Evolutionary conservation across 2,113 vertebrate genomes (phyloP), one percentile per base, ranked within the genome.

Genomic region (Chloebia gouldiae): DNA sequence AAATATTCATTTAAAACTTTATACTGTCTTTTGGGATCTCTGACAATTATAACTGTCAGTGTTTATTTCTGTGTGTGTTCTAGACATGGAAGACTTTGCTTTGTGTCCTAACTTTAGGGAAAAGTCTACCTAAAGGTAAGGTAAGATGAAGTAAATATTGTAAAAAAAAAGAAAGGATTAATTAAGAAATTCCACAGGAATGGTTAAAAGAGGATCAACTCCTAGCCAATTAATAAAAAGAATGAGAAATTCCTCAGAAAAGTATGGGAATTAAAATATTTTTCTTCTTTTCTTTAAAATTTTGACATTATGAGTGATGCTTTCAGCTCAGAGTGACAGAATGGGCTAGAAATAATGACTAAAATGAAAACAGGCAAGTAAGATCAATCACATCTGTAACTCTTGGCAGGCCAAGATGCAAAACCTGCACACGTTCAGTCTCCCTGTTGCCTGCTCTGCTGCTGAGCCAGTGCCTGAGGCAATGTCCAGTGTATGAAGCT

Each of bases 331-430:
- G n/a, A 28, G 40, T 51, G 86, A 42, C 25, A 56, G 28, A 92
- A 81, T 15, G 22, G 54, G 20, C 27, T 64, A 81, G 77, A 93
- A 84, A 79, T 71, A 75, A 72, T 70, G 24, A 53, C 35, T 89
- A 11, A 64, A 92, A 77, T 88, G 71, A 42, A 85, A 93, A 87
- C 19, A 15, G 23, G n/a, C 45, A 69, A 84, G 49, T 45, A 50
- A 77, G 84, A 94, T 77, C 81, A 91, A 59, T 88, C 90, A 94
- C 81, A 90, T 86, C 44, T 93, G 84, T 70, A 56, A 47, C 22
- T 91, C 39, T 91, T 94, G 87, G 93, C 89, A 88, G 39, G 39
- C 54, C 60, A 63, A 61, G n/a, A 76, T 50, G 49, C 21, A 88
- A 45, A 90, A 85, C 78, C 54, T 69, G 59, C 64, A 88, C 45